Base-by-base conservation (phyloP, 2,888 invertebrate species). In the Acrobasis repandana region DNA sequence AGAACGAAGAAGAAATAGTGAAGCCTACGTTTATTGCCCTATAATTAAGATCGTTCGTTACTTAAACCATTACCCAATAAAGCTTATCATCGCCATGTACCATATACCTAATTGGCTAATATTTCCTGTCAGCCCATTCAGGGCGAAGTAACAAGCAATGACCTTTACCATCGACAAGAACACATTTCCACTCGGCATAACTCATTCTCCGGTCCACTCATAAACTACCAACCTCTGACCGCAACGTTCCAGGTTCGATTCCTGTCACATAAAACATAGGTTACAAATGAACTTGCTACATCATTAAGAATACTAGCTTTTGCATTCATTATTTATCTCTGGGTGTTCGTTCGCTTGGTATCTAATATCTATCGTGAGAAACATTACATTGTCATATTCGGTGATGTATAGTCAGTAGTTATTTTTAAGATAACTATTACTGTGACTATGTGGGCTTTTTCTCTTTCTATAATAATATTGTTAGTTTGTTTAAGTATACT, bases 151-250 rank as follows among this genome's bases (percentile, higher is more conserved):
- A 34, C 34, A 15, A 34, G 9, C 15, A 6, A n/a, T 9, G 51
- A 51, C 51, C 51, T 51, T 34, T 51, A 51, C 51, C 49, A 18
- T 16, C 4, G 2, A 52, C 16, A 16, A 16, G 52, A 36, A 36
- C 2, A 52, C 52, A n/a, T 52, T 52, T 52, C 34, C 59, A 57
- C 36, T 46, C 50, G 11, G 43, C 56, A 65, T 76, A 73, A 66
- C 65, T 75, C 74, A 74, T 71, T 63, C 51, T 61, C 66, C 65
- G 65, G 67, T 70, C 69, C 75, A 64, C 70, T 76, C 76, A 70
- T 79, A 79, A 80, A 79, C 71, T 69, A 66, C 63, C 63, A 71
- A 76, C 76, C 80, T 79, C 60, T 76, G 75, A 76, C 77, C 76
- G 65, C 64, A 56, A 70, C 72, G 74, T 73, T 69, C 71, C 63